Percentiles rank a stretch among this genome's conserved stretches.
Conservation (phyloP, 2,797 vertebrate genomes). For the Urophycis tenuis region DNA sequence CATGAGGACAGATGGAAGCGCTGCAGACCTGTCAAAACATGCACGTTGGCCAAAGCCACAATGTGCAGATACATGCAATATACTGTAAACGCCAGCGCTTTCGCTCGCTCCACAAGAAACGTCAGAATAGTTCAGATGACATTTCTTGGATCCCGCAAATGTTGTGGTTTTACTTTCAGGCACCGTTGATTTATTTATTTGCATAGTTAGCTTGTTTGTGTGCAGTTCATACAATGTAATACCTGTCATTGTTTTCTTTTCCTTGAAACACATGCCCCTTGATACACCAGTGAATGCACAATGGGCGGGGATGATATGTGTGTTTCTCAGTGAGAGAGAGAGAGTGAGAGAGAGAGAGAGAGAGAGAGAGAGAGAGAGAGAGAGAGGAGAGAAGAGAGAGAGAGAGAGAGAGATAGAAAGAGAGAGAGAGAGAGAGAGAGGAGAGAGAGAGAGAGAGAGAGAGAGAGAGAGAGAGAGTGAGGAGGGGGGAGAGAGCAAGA, state of each 20-base stretch:
- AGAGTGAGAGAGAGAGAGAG: background rate
- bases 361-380: background rate
- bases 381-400: background rate
- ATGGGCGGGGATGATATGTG: too few species aligned
- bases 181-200: background rate
- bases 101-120: background rate
- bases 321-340: background rate
- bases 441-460: background rate
- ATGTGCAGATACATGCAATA: background rate
- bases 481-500: background rate
- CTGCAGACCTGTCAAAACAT: background rate
- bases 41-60: background rate
- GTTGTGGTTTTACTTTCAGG: background rate
- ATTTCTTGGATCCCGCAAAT: background rate
- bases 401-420: background rate
- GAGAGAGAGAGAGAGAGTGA: background rate
- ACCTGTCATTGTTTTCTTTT: background rate
- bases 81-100: background rate
- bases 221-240: background rate
- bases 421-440: background rate
- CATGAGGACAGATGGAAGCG: conserved; percentile 1
- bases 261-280: background rate
- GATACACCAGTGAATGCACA: background rate
- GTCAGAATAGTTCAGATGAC: background rate
- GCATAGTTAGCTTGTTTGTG: background rate